A percentile compares a stretch with the other conserved stretches of the same genome.
phyloP scores from a whole-genome alignment of 2,113 vertebrate genomes.

The Petrocephalus microphthalmus region DNA sequence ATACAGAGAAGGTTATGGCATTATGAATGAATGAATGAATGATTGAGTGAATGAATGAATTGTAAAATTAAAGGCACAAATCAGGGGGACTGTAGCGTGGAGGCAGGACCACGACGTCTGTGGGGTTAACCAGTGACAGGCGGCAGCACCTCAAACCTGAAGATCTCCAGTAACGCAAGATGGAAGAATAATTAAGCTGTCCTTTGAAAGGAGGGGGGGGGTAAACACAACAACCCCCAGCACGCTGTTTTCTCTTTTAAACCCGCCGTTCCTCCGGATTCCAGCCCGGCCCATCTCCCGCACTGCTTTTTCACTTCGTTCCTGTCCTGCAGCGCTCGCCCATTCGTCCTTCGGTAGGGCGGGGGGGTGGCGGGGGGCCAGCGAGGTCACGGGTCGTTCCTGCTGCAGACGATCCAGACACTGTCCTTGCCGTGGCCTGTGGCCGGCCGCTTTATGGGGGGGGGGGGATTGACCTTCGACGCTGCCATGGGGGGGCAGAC shows the following conservation, averaged over 20 bases:
- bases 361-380: background rate
- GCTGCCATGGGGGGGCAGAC: background rate
- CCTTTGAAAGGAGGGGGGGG: constrained; percentile 50
- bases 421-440: background rate
- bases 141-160: constrained; percentile 32
- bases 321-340: background rate
- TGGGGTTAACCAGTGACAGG: background rate
- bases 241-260: constrained; percentile 46
- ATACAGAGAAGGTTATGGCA: background rate
- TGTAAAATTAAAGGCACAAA: background rate
- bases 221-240: constrained; percentile 56
- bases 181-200: constrained; percentile 57
- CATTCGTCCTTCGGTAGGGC: background rate
- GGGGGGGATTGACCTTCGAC: background rate
- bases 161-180: constrained; percentile 36
- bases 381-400: background rate
- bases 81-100: background rate
- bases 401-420: background rate
- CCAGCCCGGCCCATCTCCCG: constrained; percentile 43
- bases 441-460: background rate
- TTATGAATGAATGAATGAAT: background rate
- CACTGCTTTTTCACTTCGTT: constrained; percentile 57
- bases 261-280: constrained; percentile 43
- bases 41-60: background rate
- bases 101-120: background rate